A percentile compares a stretch with the other conserved stretches of the same genome.
Conservation (phyloP, 1,140 invertebrate species). For the Potamilus streckersoni region DNA sequence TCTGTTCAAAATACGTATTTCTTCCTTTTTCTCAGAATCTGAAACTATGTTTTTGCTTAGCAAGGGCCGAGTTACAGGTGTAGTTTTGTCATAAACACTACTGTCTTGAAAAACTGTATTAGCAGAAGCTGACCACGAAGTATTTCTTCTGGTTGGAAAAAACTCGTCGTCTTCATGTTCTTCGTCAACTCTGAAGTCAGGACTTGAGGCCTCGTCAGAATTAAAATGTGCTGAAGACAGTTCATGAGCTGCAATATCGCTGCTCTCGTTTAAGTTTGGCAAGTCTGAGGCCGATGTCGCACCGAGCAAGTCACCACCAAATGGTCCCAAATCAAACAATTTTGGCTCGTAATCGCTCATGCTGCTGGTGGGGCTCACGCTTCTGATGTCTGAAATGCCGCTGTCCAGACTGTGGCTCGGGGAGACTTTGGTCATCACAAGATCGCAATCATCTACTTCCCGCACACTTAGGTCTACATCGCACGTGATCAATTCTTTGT, state of each 20-base stretch:
- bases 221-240: neutral
- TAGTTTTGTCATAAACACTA: neutral
- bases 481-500: constrained; percentile 25
- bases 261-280: neutral
- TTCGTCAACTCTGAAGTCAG: too few relatives aligned
- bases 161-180: too few relatives aligned
- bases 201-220: neutral
- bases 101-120: constrained; percentile 6
- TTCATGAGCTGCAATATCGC: neutral
- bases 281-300: neutral
- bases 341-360: constrained; percentile 22
- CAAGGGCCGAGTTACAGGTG: neutral
- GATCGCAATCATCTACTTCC: constrained; percentile 4
- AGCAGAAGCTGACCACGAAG: neutral
- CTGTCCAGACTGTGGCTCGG: constrained; percentile 60
- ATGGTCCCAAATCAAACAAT: constrained; percentile 22
- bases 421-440: constrained; percentile 35
- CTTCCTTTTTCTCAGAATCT: neutral
- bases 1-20: neutral
- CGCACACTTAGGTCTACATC: constrained; percentile 33
- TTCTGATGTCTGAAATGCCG: constrained; percentile 42
- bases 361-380: constrained; percentile 10
- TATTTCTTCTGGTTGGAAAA: too few relatives aligned
- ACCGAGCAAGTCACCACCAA: constrained; percentile 2
- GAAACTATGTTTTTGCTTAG: constrained; percentile 5